Conservation (phyloP, 2,888 invertebrate species). For the Nineta flava region DNA sequence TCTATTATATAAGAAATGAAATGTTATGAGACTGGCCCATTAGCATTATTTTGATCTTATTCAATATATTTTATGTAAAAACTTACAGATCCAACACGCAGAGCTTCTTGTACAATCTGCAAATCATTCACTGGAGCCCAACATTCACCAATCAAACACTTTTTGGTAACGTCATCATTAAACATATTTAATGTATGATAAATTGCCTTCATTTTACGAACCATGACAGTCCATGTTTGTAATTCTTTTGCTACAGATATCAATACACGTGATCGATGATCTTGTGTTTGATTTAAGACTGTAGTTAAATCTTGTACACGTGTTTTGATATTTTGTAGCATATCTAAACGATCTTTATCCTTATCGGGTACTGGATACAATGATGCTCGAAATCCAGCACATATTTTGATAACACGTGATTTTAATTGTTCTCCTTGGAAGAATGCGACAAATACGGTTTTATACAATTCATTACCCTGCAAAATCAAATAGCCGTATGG, state of each 20-base stretch:
- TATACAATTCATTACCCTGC: slow-evolving; percentile 63
- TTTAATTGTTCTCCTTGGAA: slow-evolving; percentile 89
- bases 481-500: too few relatives aligned
- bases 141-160: slow-evolving; percentile 53
- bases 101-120: slow-evolving; percentile 53
- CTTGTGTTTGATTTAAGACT: slow-evolving; percentile 72
- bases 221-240: slow-evolving; percentile 47
- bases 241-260: slow-evolving; percentile 74
- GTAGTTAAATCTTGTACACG: slow-evolving; percentile 76
- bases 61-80: neutral
- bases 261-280: slow-evolving; percentile 71
- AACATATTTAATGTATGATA: slow-evolving; percentile 61
- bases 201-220: slow-evolving; percentile 62
- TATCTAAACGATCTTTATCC: slow-evolving; percentile 67
- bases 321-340: slow-evolving; percentile 79
- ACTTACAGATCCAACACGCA: slow-evolving; percentile 62
- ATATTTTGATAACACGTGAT: slow-evolving; percentile 80
- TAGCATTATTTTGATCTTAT: neutral
- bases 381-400: slow-evolving; percentile 83
- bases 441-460: slow-evolving; percentile 78
- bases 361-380: slow-evolving; percentile 85
- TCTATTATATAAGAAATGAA: too few relatives aligned
- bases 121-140: slow-evolving; percentile 38
- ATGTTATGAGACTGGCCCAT: too few relatives aligned
- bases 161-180: slow-evolving; percentile 56